Base-by-base conservation (phyloP, 2,113 vertebrate genomes). In the Gasterosteus nipponicus region DNA sequence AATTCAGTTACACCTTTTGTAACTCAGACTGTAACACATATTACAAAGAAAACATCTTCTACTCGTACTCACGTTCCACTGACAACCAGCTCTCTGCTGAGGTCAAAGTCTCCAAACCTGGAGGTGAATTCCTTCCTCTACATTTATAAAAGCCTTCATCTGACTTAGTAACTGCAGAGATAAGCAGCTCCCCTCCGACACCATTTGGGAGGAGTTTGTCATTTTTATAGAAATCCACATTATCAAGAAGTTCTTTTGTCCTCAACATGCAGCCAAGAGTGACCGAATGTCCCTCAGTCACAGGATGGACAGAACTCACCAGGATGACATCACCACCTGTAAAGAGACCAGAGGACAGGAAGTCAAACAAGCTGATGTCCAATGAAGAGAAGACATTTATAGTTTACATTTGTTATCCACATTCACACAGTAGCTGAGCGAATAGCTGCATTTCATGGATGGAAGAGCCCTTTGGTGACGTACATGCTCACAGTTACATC, bases 71-170 rank as follows among this genome's bases (percentile, higher is more conserved):
- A 86, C 86, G 2, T 74, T 14, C 73, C 0, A 90, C 75, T 6
- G 79, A 38, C 74, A 90, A 60, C 89, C 86, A 90, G 7, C 84
- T 88, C 66, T 73, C 31, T 33, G 5, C 0, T 8, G 79, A 38
- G 79, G 85, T 69, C 86, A 69, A 83, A 9, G 79, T 88, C 65
- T 0, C 0, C 19, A 0, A 0, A 4, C 26, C 10, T 19, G 22
- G 7, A 44, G 11, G 1, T 39, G 77, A 81, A 18, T 33, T 5
- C 0, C 29, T 1, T 18, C 16, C 22, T 63, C 8, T 0, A 75
- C 89, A 90, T 51, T 63, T 74, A 59, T 90, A 90, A 54, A 82
- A 76, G 0, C 89, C 89, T 54, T 90, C 78, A 10, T 90, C 64
- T 42, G 77, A 82, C 75, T 53, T 72, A 12, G 81, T 85, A 63